Conservation (phyloP, 2,888 invertebrate genomes). For the Timema cristinae region DNA sequence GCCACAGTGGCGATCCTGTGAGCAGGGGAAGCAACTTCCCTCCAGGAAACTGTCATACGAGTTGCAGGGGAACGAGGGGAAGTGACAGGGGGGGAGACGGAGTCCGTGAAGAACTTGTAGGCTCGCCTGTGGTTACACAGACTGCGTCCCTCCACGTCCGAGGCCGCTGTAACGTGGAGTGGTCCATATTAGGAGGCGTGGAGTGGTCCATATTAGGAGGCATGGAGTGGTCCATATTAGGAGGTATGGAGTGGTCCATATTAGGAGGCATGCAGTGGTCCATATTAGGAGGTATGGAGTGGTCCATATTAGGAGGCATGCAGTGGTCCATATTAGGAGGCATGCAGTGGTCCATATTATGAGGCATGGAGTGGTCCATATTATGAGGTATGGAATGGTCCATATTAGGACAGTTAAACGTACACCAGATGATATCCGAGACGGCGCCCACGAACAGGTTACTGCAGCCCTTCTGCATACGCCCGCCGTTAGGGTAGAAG, state of each 20-base stretch:
- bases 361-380: no score
- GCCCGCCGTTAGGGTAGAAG: slow-evolving; percentile 88
- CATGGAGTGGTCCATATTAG: no score
- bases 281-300: no score
- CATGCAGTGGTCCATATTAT: no score
- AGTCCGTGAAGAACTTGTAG: slow-evolving; percentile 92
- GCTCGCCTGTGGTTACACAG: slow-evolving; percentile 91
- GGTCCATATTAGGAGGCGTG: slow-evolving; percentile 31
- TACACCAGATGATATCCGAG: slow-evolving; percentile 83
- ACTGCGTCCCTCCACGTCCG: slow-evolving; percentile 78
- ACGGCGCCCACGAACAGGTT: slow-evolving; percentile 90
- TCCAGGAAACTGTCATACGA: slow-evolving; percentile 78
- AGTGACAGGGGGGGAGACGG: slow-evolving; percentile 85
- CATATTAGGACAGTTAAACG: slow-evolving; percentile 42
- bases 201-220: not conserved
- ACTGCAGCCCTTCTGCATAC: slow-evolving; percentile 88
- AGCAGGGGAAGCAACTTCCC: slow-evolving; percentile 72
- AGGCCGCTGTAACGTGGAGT: slow-evolving; percentile 48
- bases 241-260: no score
- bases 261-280: no score
- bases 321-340: no score
- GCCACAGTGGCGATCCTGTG: slow-evolving; percentile 60
- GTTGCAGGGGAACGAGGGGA: slow-evolving; percentile 85
- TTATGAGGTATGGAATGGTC: no score
- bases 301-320: no score